Base-by-base conservation (phyloP, 37 sponge, comb jelly and placozoan genomes). In the Geodia barretti region DNA sequence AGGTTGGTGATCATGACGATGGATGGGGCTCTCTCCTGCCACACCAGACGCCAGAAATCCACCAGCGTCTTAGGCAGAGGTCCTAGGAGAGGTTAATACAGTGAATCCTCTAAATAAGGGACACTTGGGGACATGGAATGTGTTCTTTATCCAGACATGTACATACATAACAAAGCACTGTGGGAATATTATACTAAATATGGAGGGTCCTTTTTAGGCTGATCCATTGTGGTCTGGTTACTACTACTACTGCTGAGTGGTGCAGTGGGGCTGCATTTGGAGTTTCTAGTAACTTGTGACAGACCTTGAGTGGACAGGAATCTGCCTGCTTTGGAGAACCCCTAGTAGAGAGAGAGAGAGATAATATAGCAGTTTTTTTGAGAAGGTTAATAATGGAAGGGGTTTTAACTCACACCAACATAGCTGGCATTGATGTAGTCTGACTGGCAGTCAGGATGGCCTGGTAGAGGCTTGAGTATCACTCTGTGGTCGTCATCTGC, bases 301-400 rank as follows among this genome's bases (percentile, higher is more conserved):
- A 41, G 74, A 92, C 93, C 94, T 93, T 93, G 94, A 47, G 83
- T 70, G 62, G 94, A 90, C 38, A 93, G 85, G 84, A 76, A 93
- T n/a, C 77, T 65, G 23, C 82, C 77, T 3, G 69, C 39, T 3
- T 39, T 60, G 2, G 38, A 35, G 41, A 86, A 89, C 3, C 94
- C 90, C 94, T 93, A 41, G 26, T 78, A 58, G 76, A 28, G 62
- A 5, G 64, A 20, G 35, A 5, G 7, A 14, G 54, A 17, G 11
- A 47, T 47, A 47, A 47, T 47, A 14, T 47, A 47, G 39, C 25
- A 61, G 72, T 34, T n/a, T n/a, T n/a, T n/a, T n/a, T n/a, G n/a
- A n/a, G n/a, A n/a, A n/a, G n/a, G n/a, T n/a, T n/a, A n/a, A n/a
- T n/a, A n/a, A n/a, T n/a, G n/a, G 20, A 75, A 30, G 3, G 20